phyloP scores from a whole-genome alignment of 2,888 invertebrate species.

The Dione juno region DNA sequence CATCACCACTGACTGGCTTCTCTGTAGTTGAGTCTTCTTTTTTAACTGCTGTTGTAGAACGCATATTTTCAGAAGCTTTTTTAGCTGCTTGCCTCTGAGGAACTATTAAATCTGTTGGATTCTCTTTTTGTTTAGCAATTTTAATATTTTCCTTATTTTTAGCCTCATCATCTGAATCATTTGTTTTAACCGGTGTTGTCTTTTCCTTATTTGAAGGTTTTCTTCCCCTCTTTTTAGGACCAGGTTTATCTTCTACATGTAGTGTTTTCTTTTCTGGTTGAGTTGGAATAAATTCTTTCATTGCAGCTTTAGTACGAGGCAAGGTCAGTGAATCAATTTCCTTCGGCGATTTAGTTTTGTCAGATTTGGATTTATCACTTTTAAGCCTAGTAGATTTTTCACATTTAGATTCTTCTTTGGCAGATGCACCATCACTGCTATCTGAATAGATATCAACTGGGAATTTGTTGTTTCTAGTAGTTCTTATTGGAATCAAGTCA shows the following conservation, averaged over 20 bases:
- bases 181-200: slow-evolving; percentile 58
- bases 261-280: slow-evolving; percentile 68
- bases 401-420: slow-evolving; percentile 71
- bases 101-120: slow-evolving; percentile 92
- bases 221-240: slow-evolving; percentile 73
- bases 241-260: slow-evolving; percentile 62
- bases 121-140: slow-evolving; percentile 77
- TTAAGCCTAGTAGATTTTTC: slow-evolving; percentile 79
- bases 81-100: slow-evolving; percentile 96
- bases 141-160: slow-evolving; percentile 80
- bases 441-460: slow-evolving; percentile 93
- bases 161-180: slow-evolving; percentile 73
- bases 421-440: slow-evolving; percentile 81
- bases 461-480: slow-evolving; percentile 82
- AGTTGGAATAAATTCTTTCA: slow-evolving; percentile 90
- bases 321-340: slow-evolving; percentile 87
- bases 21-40: slow-evolving; percentile 68
- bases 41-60: slow-evolving; percentile 83
- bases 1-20: slow-evolving; percentile 65
- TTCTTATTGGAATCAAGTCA: slow-evolving; percentile 87
- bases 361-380: slow-evolving; percentile 72
- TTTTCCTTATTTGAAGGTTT: slow-evolving; percentile 79
- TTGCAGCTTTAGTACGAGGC: slow-evolving; percentile 91
- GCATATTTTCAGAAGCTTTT: slow-evolving; percentile 94
- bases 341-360: slow-evolving; percentile 85